These are phyloP conservation scores for Tetramorium bicarinatum DNA, from an alignment of 2,888 invertebrate species.

Conservation along the genomic window DNA sequence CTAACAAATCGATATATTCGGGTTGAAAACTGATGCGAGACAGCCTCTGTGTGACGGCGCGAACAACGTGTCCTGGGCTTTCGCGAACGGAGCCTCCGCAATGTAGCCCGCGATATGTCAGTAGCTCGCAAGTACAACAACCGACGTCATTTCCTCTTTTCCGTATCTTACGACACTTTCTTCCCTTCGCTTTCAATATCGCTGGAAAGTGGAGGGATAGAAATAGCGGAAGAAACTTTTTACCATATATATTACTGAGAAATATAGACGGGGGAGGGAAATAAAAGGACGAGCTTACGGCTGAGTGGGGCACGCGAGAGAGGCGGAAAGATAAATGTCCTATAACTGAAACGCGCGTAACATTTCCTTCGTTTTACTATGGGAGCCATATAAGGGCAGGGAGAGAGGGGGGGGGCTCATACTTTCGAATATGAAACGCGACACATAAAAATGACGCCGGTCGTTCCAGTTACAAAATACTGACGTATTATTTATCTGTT, in stretches of 20 bases:
- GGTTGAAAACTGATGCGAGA: constrained; percentile 59
- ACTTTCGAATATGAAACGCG: background rate
- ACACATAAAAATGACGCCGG: background rate
- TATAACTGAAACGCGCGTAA: background rate
- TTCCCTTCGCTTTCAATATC: constrained; percentile 35
- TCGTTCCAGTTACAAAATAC: background rate
- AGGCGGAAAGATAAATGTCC: background rate
- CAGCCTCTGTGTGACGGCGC: constrained; percentile 69
- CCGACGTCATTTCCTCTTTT: constrained; percentile 26
- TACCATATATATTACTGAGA: background rate
- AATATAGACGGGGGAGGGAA: background rate
- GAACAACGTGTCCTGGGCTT: constrained; percentile 59
- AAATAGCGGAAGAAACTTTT: constrained; percentile 29
- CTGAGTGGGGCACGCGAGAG: background rate
- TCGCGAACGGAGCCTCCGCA: constrained; percentile 68
- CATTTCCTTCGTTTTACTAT: constrained; percentile 24
- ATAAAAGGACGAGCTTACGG: constrained; percentile 19
- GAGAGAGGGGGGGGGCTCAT: no score
- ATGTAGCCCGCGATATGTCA: constrained; percentile 58
- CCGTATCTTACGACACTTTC: constrained; percentile 69
- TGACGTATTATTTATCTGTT: background rate
- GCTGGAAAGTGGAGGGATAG: background rate
- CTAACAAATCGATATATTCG: constrained; percentile 58
- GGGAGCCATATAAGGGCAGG: background rate
- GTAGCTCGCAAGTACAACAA: constrained; percentile 14